Base-by-base conservation (phyloP, 2,888 invertebrate species). In the Platynereis dumerilii region DNA sequence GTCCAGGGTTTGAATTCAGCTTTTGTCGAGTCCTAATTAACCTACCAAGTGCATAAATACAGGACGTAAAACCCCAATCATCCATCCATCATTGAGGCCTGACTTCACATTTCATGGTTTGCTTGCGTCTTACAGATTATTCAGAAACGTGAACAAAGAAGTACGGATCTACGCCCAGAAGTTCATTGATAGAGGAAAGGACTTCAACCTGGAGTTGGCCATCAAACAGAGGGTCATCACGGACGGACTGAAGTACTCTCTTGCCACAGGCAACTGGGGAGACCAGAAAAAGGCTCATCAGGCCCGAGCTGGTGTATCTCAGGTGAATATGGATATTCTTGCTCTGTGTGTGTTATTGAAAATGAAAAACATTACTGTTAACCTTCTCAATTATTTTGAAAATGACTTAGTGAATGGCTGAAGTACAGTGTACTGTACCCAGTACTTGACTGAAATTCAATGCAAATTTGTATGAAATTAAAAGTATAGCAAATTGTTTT, bases 211-310 rank as follows among this genome's bases (percentile, higher is more conserved):
- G 74, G 98, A 99, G 83, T 87, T 96, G 67, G 94, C 94, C 26
- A 96, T 98, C 62, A 97, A 96, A 86, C 97, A 98, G 0, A 92
- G 96, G 83, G 94, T 97, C 64, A 98, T 99, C 68, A 98, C 99
- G 0, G 97, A 99, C 83, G 99, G 99, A 34, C 86, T 99, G 63
- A 89, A 96, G 75, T 99, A 99, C 83, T 99, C 99, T 0, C 87
- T 99, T 76, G 99, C 99, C 74, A 99, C 99, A 39, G 99, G 99
- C 44, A 99, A 99, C 85, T 99, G 99, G 99, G 99, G 99, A 57
- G 99, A 99, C 84, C 99, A 99, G 86, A 99, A 99, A 85, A 99
- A 99, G 84, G 99, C 99, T 64, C 98, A 99, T 90, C 96, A 96
- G 86, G 97, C 95, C 26, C 88, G 96, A 85, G 96, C 96, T 75